Evolutionary conservation across 2,797 vertebrate genomes (phyloP), one percentile per base, ranked within the genome.

Genomic region (Tenualosa thibaudeaui): DNA sequence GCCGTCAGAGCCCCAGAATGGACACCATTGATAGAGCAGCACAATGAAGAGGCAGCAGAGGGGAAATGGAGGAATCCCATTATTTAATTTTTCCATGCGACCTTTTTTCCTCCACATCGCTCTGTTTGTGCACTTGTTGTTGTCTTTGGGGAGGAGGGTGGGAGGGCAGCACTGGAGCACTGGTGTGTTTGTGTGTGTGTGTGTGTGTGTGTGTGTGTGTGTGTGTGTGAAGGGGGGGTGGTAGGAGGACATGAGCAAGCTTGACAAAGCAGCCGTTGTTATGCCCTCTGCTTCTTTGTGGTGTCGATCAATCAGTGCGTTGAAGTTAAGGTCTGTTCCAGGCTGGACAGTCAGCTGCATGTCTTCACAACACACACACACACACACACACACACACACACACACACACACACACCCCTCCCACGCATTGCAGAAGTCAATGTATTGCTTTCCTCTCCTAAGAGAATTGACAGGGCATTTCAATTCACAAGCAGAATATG

Each of bases 21-120:
- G 91, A 88, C 37, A 86, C 90, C 90, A 94, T 96, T 96, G 94
- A 95, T 90, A 85, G 88, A n/a, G 22, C 86, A 87, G 89, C 88
- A 95, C 95, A 96, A 95, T 92, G 89, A 91, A 89, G 90, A 92
- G 87, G 90, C 91, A 89, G 91, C 89, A 90, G 88, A 82, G 88
- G 90, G 90, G 89, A 91, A 92, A 89, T 89, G 92, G 92, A 92
- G 89, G 92, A 93, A 93, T 93, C 91, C 90, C 89, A 93, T 95
- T 93, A 94, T 94, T 92, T 92, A 50, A 86, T 91, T 90, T 92
- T 90, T 92, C 87, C 89, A 83, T 88, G 24, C 89, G 88, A 89
- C 90, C 85, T 92, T 81, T 86, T 89, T 86, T 88, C 85, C 85
- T 82, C 83, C 71, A 88, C 19, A 19, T 91, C 87, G 83, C 65